Evolutionary conservation across 2,888 invertebrate species (phyloP).

Genomic region (Pyrochroa serraticornis): DNA sequence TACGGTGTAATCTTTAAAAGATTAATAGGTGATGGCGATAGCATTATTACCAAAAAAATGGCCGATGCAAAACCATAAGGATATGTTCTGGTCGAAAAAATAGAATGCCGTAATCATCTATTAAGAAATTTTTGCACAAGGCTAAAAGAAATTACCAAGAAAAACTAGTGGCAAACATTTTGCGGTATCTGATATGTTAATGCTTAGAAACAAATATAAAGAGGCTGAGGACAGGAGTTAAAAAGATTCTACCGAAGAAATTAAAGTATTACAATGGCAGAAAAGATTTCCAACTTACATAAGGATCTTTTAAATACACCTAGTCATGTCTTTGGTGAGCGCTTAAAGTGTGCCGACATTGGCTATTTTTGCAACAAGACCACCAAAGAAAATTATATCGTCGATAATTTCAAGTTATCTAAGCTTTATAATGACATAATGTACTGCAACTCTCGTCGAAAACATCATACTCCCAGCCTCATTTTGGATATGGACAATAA

Average conservation of each 20-base stretch:
- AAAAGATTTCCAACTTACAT: background rate
- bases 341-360: too few relatives aligned
- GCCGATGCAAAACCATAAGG: background rate
- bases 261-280: background rate
- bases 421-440: too few relatives aligned
- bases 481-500: slow-evolving; percentile 37
- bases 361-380: background rate
- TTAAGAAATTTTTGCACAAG: background rate
- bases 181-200: too few relatives aligned
- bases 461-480: background rate
- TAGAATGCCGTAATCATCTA: background rate
- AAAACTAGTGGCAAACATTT: too few relatives aligned
- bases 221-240: slow-evolving; percentile 4
- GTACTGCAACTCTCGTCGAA: too few relatives aligned
- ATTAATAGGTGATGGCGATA: background rate
- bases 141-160: too few relatives aligned
- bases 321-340: slow-evolving; percentile 8
- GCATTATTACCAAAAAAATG: background rate
- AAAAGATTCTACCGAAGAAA: background rate
- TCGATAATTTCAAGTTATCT: too few relatives aligned
- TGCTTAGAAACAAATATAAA: too few relatives aligned
- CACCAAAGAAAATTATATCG: too few relatives aligned
- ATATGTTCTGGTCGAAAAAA: background rate
- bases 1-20: background rate
- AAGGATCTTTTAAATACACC: background rate